Evolutionary conservation across 2,113 vertebrate species (phyloP).

Genomic region (Platichthys stellatus): DNA sequence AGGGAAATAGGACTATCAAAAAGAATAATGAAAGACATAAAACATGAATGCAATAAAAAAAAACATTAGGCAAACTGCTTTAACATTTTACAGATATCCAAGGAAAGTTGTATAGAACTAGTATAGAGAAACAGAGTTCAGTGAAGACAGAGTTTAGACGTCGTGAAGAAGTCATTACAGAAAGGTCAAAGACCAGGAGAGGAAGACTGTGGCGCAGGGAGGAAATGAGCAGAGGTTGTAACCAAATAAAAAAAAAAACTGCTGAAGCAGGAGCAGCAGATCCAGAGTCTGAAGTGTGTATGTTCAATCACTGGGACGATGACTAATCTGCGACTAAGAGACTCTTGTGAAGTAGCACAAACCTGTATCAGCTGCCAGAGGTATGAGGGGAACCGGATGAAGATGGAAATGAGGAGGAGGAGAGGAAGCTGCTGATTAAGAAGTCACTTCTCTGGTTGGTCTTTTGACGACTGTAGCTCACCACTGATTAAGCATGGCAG

Average conservation of each 20-base stretch:
- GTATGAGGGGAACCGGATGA: background rate
- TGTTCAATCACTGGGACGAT: conserved; percentile 43
- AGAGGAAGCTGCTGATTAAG: conserved; percentile 37
- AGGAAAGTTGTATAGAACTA: background rate
- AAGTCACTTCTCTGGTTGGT: conserved; percentile 5
- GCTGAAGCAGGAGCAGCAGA: conserved; percentile 16
- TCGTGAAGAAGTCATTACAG: conserved; percentile 32
- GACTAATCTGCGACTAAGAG: conserved; percentile 49
- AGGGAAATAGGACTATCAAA: background rate
- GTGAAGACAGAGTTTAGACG: conserved; percentile 14
- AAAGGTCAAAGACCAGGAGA: conserved; percentile 46
- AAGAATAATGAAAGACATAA: background rate
- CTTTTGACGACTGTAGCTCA: conserved; percentile 12
- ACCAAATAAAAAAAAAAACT: conserved; percentile 44
- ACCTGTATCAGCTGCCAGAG: conserved; percentile 18
- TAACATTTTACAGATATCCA: background rate
- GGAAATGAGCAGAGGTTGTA: conserved; percentile 61
- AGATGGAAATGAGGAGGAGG: background rate
- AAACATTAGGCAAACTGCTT: background rate
- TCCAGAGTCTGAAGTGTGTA: conserved; percentile 47
- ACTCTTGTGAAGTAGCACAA: conserved; percentile 41
- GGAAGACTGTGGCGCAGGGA: conserved; percentile 46
- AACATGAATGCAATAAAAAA: background rate
- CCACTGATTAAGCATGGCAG: conserved; percentile 20
- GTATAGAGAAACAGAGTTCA: background rate